phyloP scores from a whole-genome alignment of 1,140 invertebrate species.

The Agrypnia vestita region DNA sequence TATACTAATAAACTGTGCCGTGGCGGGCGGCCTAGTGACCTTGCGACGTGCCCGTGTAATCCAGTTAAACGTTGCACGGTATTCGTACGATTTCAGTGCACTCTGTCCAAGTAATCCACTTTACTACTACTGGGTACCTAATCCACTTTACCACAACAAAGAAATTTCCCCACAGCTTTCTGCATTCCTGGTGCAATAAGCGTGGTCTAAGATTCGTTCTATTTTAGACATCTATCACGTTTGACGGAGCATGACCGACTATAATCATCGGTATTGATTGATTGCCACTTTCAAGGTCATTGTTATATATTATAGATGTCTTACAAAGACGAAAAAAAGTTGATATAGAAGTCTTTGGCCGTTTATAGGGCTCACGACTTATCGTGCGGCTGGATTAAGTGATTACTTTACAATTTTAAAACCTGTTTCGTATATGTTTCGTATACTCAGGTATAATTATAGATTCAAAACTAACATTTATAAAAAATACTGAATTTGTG shows the following conservation, averaged over 20 bases:
- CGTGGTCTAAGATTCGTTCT: not conserved
- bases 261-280: no score
- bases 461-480: no score
- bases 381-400: no score
- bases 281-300: no score
- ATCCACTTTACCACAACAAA: not conserved
- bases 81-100: constrained; percentile 2
- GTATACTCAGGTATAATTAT: no score
- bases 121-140: not conserved
- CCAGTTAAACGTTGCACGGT: constrained; percentile 8
- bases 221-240: not conserved
- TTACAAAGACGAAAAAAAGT: no score
- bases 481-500: no score
- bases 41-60: not conserved
- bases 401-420: no score
- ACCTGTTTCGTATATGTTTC: no score
- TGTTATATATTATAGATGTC: no score
- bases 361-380: no score
- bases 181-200: not conserved
- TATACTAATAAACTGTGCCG: not conserved
- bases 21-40: not conserved
- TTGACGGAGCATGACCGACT: not conserved
- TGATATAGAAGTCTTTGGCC: no score
- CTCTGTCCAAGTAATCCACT: constrained; percentile 20
- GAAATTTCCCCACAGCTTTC: not conserved